Conservation (phyloP, 1,140 invertebrate genomes). For the Calephelis nemesis region DNA sequence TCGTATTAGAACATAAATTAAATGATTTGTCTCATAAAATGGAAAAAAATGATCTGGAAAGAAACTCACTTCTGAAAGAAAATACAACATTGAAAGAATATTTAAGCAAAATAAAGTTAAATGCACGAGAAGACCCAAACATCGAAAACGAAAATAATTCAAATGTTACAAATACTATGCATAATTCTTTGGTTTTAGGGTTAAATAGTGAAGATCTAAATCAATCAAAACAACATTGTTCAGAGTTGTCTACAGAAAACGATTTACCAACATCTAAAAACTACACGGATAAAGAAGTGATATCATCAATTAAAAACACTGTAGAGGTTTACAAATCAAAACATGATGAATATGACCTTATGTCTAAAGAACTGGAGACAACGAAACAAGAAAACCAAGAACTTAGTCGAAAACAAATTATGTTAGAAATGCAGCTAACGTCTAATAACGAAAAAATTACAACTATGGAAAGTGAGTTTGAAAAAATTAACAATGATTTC, state of each 20-base stretch:
- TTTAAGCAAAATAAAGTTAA: background rate
- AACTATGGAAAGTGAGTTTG: conserved; percentile 55
- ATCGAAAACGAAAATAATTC: background rate
- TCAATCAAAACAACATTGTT: too few relatives aligned
- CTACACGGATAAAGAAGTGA: too few relatives aligned
- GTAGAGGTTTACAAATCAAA: background rate
- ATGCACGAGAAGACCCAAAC: background rate
- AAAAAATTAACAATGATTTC: conserved; percentile 52
- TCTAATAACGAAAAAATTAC: conserved; percentile 54
- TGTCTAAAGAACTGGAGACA: conserved; percentile 37
- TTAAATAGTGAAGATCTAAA: too few relatives aligned
- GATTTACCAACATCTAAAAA: too few relatives aligned
- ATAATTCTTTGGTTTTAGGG: too few relatives aligned
- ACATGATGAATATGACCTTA: conserved; percentile 1
- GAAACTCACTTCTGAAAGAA: conserved; percentile 48
- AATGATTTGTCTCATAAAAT: conserved; percentile 48
- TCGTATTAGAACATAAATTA: conserved; percentile 47
- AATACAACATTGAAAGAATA: conserved; percentile 44
- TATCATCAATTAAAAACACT: background rate
- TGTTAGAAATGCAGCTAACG: conserved; percentile 53
- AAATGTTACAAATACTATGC: background rate
- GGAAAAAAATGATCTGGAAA: conserved; percentile 46
- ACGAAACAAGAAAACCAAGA: conserved; percentile 40
- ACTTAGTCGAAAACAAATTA: conserved; percentile 40
- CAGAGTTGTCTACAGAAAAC: too few relatives aligned